Conservation (phyloP, 2,797 vertebrate genomes). For the Buceros bicornis region DNA sequence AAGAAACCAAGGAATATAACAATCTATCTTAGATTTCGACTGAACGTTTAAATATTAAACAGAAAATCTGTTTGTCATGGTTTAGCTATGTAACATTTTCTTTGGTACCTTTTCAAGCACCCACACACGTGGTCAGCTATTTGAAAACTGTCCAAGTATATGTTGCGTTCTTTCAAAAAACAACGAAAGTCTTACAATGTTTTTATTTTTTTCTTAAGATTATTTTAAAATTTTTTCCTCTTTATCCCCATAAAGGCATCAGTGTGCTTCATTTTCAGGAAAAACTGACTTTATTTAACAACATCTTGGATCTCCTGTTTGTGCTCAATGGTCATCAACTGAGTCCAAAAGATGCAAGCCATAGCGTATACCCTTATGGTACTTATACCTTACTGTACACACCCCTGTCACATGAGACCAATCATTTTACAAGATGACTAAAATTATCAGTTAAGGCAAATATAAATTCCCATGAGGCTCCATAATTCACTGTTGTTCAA, state of each 20-base stretch:
- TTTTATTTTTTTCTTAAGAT: not conserved
- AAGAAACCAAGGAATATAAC: not conserved
- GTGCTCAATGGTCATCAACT: not conserved
- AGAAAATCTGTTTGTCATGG: not conserved
- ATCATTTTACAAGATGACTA: not conserved
- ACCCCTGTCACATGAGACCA: not conserved
- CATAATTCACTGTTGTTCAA: not conserved
- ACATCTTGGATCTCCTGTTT: not conserved
- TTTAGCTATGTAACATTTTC: not conserved
- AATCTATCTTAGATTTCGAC: not conserved
- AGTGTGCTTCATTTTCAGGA: not conserved
- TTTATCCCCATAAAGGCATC: not conserved
- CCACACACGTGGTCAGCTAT: not conserved
- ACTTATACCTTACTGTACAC: not conserved
- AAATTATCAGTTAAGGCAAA: not conserved
- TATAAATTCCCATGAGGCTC: not conserved
- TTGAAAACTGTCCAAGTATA: not conserved
- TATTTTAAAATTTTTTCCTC: not conserved
- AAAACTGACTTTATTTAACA: not conserved
- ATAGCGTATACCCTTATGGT: not conserved
- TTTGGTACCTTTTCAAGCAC: not conserved
- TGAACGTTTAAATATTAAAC: not conserved
- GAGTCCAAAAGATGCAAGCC: not conserved
- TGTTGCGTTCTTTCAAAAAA: not conserved
- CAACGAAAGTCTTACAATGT: not conserved